These are phyloP conservation scores for Hecatera dysodea DNA, from an alignment of 2,888 invertebrate genomes.

Conservation along the genomic window DNA sequence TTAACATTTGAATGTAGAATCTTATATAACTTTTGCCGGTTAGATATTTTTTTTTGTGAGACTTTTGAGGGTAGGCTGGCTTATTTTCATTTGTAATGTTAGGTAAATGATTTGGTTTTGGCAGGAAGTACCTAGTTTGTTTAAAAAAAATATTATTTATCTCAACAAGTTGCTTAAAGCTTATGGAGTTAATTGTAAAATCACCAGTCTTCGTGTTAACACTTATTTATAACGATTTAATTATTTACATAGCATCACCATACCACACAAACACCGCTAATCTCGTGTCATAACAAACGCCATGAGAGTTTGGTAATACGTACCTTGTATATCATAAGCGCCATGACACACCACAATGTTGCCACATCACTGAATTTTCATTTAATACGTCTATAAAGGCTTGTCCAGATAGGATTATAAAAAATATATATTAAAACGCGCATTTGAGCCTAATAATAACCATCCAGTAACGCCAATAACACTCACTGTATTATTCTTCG, in stretches of 20 bases:
- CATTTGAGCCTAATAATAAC: too few relatives aligned
- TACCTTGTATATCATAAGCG: background rate
- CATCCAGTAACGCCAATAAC: too few relatives aligned
- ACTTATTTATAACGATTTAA: constrained; percentile 19
- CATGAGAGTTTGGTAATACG: background rate
- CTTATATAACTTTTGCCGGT: constrained; percentile 53
- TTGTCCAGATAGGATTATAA: background rate
- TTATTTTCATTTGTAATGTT: constrained; percentile 2
- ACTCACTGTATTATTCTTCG: too few relatives aligned
- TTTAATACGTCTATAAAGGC: constrained; percentile 31
- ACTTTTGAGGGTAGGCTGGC: constrained; percentile 8
- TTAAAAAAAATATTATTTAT: background rate
- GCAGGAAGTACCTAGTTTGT: too few relatives aligned
- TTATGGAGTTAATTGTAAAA: background rate
- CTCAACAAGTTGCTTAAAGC: background rate
- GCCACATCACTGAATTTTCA: constrained; percentile 60
- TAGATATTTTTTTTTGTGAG: constrained; percentile 25
- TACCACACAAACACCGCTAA: constrained; percentile 32
- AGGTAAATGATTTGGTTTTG: background rate
- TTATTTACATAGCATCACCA: constrained; percentile 9
- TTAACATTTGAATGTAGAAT: constrained; percentile 61
- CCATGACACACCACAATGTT: constrained; percentile 41
- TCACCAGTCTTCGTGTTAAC: background rate
- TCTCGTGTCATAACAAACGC: constrained; percentile 39
- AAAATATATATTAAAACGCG: too few relatives aligned